phyloP scores from a whole-genome alignment of 1,140 invertebrate species.

The Drosophila melanica region DNA sequence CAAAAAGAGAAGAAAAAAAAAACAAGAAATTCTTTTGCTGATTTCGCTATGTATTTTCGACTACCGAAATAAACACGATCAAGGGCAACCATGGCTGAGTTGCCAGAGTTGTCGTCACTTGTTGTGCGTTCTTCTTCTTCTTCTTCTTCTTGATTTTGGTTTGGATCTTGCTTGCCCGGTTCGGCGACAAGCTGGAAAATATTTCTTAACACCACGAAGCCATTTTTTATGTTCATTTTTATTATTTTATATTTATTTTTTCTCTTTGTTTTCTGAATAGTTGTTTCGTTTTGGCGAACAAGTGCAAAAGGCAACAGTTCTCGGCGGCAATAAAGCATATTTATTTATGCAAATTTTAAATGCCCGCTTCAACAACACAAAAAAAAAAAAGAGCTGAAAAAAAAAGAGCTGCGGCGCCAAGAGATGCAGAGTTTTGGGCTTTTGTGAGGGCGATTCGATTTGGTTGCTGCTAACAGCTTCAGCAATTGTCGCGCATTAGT shows the following conservation, averaged over 20 bases:
- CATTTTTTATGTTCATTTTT: not conserved
- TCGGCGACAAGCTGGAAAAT: constrained; percentile 64
- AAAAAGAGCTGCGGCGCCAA: constrained; percentile 11
- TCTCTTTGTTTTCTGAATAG: constrained; percentile 18
- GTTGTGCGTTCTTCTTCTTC: constrained; percentile 31
- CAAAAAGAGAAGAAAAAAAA: constrained; percentile 24
- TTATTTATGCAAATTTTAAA: constrained; percentile 72
- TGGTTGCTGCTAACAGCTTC: constrained; percentile 5
- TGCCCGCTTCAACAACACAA: constrained; percentile 12
- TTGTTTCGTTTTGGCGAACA: constrained; percentile 40
- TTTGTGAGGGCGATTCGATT: constrained; percentile 12
- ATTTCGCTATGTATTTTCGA: constrained; percentile 54
- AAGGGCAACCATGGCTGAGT: constrained; percentile 56
- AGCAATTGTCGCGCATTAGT: constrained; percentile 59
- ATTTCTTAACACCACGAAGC: constrained; percentile 49
- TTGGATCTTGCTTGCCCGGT: constrained; percentile 33
- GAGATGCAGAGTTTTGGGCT: not conserved
- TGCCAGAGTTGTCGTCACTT: constrained; percentile 29
- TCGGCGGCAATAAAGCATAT: constrained; percentile 35
- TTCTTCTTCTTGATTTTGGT: constrained; percentile 18
- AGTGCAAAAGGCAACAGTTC: constrained; percentile 55
- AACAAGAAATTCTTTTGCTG: constrained; percentile 69
- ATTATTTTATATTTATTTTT: not conserved
- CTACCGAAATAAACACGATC: constrained; percentile 75
- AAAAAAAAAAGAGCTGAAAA: too few relatives aligned